Evolutionary conservation across 30 jellyfish, hydroid and myxozoan genomes (phyloP), one percentile per base, ranked within the genome.

Genomic region (Hydractinia symbiolongicarpus): DNA sequence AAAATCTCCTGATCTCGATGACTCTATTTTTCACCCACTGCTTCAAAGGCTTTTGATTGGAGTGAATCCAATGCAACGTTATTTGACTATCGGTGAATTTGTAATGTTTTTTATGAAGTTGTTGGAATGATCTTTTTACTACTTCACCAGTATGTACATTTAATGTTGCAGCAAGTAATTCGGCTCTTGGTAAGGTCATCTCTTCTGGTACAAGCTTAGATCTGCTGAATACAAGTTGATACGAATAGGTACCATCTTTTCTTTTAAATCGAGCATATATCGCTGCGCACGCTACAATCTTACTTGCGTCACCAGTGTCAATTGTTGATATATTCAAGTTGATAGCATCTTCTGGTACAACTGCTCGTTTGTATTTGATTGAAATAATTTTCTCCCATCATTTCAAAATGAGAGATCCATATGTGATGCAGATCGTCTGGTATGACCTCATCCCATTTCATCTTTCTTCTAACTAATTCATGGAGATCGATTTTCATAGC

Each of bases 231-330:
- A 30, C 44, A 30, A 30, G 44, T 30, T 30, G 44, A 30, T 2
- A 30, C 44, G 44, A 30, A 30, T 30, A 30, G 44, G 44, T 30
- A 30, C 44, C 44, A 30, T 30, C 44, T 30, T 30, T 30, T 30
- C 44, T 30, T 30, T 30, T 30, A 30, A 30, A 30, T 30, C 44
- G 44, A 30, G 20, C 70, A 60, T 60, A 60, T 16, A 60, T 60
- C 15, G 70, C 70, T 13, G 70, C 15, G 17, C 70, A 60, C 17
- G 70, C 70, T 13, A 60, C 17, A 14, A 1, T 14, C 17, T 60
- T 60, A 60, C 70, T 60, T 60, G 70, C 70, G 17, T 60, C 70
- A 13, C 15, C 70, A 60, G 70, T 60, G 17, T 60, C 17, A 60
- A 60, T 16, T 60, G 70, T 60, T 13, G 15, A 13, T 60, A 60